phyloP scores from a whole-genome alignment of 2,113 vertebrate species.

The Dicrurus megarhynchus region DNA sequence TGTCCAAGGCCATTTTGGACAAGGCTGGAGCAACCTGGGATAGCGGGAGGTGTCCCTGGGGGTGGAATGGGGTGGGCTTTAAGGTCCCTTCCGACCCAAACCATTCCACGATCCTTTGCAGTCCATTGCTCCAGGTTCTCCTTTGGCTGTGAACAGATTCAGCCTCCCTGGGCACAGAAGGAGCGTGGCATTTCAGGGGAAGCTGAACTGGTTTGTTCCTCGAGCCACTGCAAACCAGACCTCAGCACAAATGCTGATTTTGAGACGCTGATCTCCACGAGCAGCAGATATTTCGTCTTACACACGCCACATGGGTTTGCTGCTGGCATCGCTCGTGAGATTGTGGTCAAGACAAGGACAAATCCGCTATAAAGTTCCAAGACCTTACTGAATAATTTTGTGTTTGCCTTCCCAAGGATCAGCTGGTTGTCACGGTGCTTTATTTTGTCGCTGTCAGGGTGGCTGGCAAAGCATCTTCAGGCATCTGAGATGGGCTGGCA shows the following conservation, averaged over 20 bases:
- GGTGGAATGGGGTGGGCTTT: not conserved
- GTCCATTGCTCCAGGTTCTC: rapidly evolving
- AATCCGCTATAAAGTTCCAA: not conserved
- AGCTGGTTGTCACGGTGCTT: not conserved
- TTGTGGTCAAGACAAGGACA: not conserved
- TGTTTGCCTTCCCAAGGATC: not conserved
- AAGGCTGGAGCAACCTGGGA: not conserved
- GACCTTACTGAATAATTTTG: not conserved
- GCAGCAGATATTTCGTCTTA: not conserved
- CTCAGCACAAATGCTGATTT: not conserved
- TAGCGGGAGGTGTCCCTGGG: not conserved
- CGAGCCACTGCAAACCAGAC: not conserved
- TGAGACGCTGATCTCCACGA: not conserved
- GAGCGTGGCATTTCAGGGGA: not conserved
- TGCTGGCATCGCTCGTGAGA: not conserved
- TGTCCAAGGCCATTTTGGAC: not conserved
- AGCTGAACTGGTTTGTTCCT: not conserved
- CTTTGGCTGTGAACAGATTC: not conserved
- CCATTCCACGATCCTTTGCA: too few relatives aligned
- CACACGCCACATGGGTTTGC: not conserved
- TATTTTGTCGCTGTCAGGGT: not conserved
- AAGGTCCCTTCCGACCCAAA: not conserved
- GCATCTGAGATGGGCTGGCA: not conserved
- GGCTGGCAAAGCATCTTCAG: not conserved
- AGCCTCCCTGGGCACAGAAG: not conserved